Base-by-base conservation (phyloP, 2,113 vertebrate genomes). In the Psephotus haematonotus region DNA sequence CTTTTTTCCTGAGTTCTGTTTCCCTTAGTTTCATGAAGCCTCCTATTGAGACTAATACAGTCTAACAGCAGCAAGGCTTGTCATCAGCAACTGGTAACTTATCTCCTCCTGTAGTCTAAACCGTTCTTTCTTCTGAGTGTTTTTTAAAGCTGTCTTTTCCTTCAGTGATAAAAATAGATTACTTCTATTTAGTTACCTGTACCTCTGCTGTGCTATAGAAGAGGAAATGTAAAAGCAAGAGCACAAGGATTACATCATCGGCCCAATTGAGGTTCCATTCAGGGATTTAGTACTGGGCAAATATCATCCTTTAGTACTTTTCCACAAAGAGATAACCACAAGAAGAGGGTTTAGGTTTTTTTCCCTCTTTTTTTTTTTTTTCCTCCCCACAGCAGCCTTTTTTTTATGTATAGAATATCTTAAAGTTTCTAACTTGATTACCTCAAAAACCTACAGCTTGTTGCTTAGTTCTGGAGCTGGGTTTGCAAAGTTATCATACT, bases 141-240 rank as follows among this genome's bases (percentile, higher is more conserved):
- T 94, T 86, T 96, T 96, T 95, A 90, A 95, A 67, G 65, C 69
- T 85, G 24, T 69, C 81, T 86, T 70, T 92, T 95, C 60, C 75
- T 80, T 78, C 60, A 50, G 64, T 88, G 72, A 65, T 77, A 90
- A 90, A 96, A 96, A 96, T 94, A 92, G 83, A 74, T 88, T 77
- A 62, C 88, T 95, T 95, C 81, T 76, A 65, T 95, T 91, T 88
- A 24, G 47, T 92, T 92, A 35, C 17, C 22, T 81, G 2, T 88
- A 46, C 29, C 35, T 95, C 79, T 82, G 1, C 76, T 94, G 85
- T 81, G 90, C 71, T 90, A 60, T 44, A 77, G 75, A 94, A 83
- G 23, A 90, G 22, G 50, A 88, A 94, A 46, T 53, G 10, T 44
- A 77, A 33, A 55, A 55, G 53, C 18, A 55, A 55, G 53, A 33